Conservation (phyloP, 1,140 invertebrate species). For the Amyelois transitella region DNA sequence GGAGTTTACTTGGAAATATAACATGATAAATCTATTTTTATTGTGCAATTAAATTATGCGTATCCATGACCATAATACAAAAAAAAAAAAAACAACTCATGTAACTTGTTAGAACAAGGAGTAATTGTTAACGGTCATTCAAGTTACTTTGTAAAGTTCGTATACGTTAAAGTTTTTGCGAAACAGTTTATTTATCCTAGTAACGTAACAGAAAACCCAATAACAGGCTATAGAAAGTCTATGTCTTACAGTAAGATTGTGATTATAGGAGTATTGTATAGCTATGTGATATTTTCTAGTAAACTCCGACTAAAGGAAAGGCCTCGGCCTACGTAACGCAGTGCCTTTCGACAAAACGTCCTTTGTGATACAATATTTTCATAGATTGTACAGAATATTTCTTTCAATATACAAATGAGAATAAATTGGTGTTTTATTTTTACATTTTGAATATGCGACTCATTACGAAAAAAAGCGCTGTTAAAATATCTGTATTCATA, state of each 20-base stretch:
- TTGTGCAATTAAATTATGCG: too few species aligned
- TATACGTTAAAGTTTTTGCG: too few species aligned
- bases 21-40: slow-evolving; percentile 9
- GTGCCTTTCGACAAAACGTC: slow-evolving; percentile 65
- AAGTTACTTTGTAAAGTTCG: too few species aligned
- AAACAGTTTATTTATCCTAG: too few species aligned
- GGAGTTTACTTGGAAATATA: slow-evolving; percentile 2
- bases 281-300: not conserved
- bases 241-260: not conserved
- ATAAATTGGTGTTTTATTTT: slow-evolving; percentile 11
- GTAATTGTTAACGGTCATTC: too few species aligned
- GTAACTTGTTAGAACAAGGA: too few species aligned
- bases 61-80: too few species aligned
- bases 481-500: too few species aligned
- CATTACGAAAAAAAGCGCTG: too few species aligned
- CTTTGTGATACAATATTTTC: slow-evolving; percentile 70
- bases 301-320: not conserved
- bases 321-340: slow-evolving; percentile 17
- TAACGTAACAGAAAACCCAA: too few species aligned
- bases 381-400: slow-evolving; percentile 66
- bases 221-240: too few species aligned
- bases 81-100: too few species aligned
- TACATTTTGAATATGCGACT: slow-evolving; percentile 1
- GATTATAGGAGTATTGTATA: not conserved
- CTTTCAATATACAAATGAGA: slow-evolving; percentile 55